Evolutionary conservation across 1,140 invertebrate species (phyloP), one percentile per base, ranked within the genome.

Genomic region (Pseudoatta argentina): DNA sequence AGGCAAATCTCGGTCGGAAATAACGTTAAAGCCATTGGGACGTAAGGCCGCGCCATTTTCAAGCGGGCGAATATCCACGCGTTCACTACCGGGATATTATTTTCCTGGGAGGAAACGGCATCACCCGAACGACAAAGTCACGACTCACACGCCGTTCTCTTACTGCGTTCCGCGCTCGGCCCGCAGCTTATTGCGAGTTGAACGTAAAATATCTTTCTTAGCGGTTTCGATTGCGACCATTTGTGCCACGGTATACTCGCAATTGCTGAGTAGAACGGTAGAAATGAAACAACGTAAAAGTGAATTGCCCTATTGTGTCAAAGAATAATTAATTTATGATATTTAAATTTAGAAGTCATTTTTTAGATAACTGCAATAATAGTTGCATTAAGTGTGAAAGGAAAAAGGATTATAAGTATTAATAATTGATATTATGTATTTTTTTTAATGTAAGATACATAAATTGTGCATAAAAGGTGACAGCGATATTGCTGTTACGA

Each of bases 1-100:
- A 92, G 85, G 91, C 89, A 93, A 94, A 94, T 94, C 93, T 94
- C 86, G 90, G 90, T 86, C 91, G 92, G 93, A 92, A 94, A 94
- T 93, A 92, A 93, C 91, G 90, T 93, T 94, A 93, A 88, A 92
- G 89, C 89, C 92, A 94, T 93, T 92, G 91, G 86, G 81, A 93
- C 92, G 92, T 92, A 91, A 93, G 89, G 91, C 87, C 88, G 61
- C 89, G 75, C 14, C 86, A 73, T 81, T 92, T 86, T 90, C 86
- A 71, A 63, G 71, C 76, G 76, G 55, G 77, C 61, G 86, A 86
- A 88, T 71, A 88, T 90, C 77, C 59, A 16, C 39, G 34, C 55
- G 21, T 57, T 55, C 44, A 39, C 76, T 39, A 64, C 67, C 53
- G 64, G 79, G 79, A 90, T 90, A 90, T 91, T 88, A 88, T 91